Evolutionary conservation across 2,113 vertebrate genomes (phyloP).

Genomic region (Rhinogobius similis): DNA sequence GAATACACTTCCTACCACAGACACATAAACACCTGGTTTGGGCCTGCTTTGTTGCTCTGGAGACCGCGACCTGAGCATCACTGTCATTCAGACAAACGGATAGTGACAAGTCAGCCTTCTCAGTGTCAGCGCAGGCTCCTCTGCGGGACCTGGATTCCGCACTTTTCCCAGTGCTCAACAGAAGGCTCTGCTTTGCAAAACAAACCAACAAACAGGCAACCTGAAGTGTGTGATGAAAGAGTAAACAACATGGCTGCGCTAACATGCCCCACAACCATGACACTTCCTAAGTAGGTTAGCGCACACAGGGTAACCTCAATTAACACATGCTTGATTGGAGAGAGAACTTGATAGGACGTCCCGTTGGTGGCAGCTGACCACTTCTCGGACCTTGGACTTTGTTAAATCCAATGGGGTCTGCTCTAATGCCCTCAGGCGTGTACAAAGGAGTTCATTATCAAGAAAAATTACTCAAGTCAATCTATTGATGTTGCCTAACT

Average conservation of each 20-base stretch:
- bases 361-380: conserved; percentile 34
- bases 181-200: conserved; percentile 80
- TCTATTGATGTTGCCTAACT: conserved; percentile 82
- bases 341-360: conserved; percentile 32
- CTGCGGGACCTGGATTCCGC: conserved; percentile 65
- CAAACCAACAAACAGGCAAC: conserved; percentile 80
- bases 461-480: conserved; percentile 78
- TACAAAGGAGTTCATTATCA: conserved; percentile 76
- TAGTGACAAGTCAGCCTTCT: conserved; percentile 70
- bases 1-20: conserved; percentile 23
- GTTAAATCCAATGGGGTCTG: conserved; percentile 45
- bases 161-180: conserved; percentile 76
- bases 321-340: conserved; percentile 51
- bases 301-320: conserved; percentile 64
- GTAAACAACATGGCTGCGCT: conserved; percentile 75
- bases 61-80: conserved; percentile 64
- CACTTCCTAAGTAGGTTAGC: conserved; percentile 79
- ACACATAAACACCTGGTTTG: conserved; percentile 44
- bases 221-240: conserved; percentile 79
- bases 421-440: conserved; percentile 40
- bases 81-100: conserved; percentile 75
- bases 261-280: conserved; percentile 76
- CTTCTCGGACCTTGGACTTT: conserved; percentile 44
- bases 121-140: conserved; percentile 65
- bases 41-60: conserved; percentile 47